A percentile compares a stretch with the other conserved stretches of the same genome.
Conservation (phyloP, 2,113 vertebrate genomes). For the Halichoeres trimaculatus region DNA sequence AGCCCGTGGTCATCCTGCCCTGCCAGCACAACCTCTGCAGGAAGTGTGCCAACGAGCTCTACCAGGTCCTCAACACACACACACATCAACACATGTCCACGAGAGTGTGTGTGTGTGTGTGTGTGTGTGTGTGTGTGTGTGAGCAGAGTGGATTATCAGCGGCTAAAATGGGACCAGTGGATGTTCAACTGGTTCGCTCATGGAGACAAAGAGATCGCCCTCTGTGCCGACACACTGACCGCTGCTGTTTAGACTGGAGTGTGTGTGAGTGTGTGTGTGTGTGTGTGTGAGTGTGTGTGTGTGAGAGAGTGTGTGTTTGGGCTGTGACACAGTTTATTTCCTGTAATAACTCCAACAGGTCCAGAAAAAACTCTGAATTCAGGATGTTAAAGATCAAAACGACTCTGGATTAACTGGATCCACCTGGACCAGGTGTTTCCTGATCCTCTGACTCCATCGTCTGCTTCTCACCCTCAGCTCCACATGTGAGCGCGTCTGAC, state of each 20-base stretch:
- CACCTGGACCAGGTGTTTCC: too few relatives aligned
- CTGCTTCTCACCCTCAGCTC: not conserved
- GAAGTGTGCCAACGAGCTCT: conserved; percentile 83
- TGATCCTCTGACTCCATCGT: too few relatives aligned
- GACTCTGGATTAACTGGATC: too few relatives aligned
- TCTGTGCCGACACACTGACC: conserved; percentile 25
- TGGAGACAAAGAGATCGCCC: conserved; percentile 16
- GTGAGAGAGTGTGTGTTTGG: too few relatives aligned
- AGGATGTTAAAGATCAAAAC: too few relatives aligned
- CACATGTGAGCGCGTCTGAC: not conserved
- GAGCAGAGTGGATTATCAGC: conserved; percentile 55
- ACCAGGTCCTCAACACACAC: conserved; percentile 70
- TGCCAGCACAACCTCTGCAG: conserved; percentile 86
- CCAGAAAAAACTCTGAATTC: too few relatives aligned
- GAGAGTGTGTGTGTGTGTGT: too few relatives aligned
- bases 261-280: not conserved
- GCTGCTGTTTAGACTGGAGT: conserved; percentile 11
- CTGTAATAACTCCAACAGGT: too few relatives aligned
- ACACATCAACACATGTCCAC: conserved; percentile 1
- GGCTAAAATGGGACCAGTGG: conserved; percentile 60
- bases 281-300: not conserved
- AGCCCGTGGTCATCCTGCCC: conserved; percentile 85
- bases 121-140: conserved; percentile 9
- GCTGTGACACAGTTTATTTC: too few relatives aligned
- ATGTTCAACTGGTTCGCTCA: conserved; percentile 45